Conservation (phyloP, 2,113 vertebrate species). For the Thryonomys swinderianus region DNA sequence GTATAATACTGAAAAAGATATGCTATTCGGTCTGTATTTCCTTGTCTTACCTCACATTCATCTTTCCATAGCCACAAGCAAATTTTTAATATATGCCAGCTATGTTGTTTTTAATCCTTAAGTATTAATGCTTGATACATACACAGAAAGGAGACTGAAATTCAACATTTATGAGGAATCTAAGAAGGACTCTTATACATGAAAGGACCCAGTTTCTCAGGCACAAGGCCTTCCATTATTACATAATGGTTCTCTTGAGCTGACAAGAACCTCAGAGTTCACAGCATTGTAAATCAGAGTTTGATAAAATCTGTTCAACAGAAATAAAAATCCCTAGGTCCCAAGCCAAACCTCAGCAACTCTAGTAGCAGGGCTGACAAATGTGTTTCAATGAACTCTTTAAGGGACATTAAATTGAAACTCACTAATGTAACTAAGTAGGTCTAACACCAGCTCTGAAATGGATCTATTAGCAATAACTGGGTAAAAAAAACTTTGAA, state of each 20-base stretch:
- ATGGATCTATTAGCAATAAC: constrained; percentile 23
- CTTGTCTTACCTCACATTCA: neutral
- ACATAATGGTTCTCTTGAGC: neutral
- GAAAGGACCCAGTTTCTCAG: neutral
- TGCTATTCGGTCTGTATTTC: neutral
- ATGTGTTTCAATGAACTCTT: constrained; percentile 33
- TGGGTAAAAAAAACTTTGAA: constrained; percentile 42
- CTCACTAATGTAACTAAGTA: neutral
- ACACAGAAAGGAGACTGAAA: neutral
- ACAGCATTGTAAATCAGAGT: neutral
- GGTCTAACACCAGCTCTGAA: neutral
- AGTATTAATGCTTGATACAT: neutral
- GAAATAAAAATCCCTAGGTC: neutral
- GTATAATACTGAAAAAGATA: neutral
- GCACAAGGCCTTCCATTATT: neutral
- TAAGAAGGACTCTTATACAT: neutral
- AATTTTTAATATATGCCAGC: constrained; percentile 24
- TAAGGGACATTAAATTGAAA: constrained; percentile 22
- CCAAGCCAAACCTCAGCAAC: neutral
- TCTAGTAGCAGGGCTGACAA: neutral
- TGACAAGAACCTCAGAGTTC: constrained; percentile 16
- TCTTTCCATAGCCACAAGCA: neutral
- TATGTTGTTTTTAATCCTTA: constrained; percentile 39
- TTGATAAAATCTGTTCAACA: neutral
- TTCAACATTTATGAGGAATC: constrained; percentile 10